A percentile compares a stretch with the other conserved stretches of the same genome.
phyloP scores from a whole-genome alignment of 1,140 invertebrate genomes.

The Leptinotarsa undecemlineata region DNA sequence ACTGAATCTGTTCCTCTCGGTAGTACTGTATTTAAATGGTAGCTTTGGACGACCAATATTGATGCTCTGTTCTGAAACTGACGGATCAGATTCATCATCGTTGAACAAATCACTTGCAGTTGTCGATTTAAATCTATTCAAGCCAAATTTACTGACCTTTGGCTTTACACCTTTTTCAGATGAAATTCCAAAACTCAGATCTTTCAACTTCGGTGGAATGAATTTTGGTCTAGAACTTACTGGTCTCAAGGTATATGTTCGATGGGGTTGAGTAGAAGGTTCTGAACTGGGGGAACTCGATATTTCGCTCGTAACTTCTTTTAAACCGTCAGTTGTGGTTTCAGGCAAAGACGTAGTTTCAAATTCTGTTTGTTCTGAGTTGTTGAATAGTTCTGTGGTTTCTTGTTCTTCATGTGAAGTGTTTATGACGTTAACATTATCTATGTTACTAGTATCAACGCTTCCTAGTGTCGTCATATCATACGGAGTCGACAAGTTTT shows the following conservation, averaged over 20 bases:
- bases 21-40: slow-evolving; percentile 16
- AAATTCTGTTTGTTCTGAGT: not conserved
- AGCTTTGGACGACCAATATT: not conserved
- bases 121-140: not conserved
- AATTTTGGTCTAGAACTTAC: slow-evolving; percentile 35
- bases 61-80: not conserved
- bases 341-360: slow-evolving; percentile 15
- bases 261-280: slow-evolving; percentile 30
- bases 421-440: not conserved
- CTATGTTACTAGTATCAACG: not conserved
- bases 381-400: not conserved
- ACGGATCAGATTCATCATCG: not conserved
- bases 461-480: not conserved
- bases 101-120: not conserved
- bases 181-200: slow-evolving; percentile 14
- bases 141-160: not conserved
- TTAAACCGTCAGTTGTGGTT: slow-evolving; percentile 19
- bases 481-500: not conserved
- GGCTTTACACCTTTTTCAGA: not conserved
- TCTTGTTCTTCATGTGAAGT: not conserved
- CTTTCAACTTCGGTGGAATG: slow-evolving; percentile 14
- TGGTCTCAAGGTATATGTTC: slow-evolving; percentile 35
- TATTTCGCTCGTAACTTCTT: not conserved
- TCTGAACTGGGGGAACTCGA: slow-evolving; percentile 21
- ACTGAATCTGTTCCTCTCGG: not conserved